Base-by-base conservation (phyloP, 2,113 vertebrate genomes). In the Scalopus aquaticus region DNA sequence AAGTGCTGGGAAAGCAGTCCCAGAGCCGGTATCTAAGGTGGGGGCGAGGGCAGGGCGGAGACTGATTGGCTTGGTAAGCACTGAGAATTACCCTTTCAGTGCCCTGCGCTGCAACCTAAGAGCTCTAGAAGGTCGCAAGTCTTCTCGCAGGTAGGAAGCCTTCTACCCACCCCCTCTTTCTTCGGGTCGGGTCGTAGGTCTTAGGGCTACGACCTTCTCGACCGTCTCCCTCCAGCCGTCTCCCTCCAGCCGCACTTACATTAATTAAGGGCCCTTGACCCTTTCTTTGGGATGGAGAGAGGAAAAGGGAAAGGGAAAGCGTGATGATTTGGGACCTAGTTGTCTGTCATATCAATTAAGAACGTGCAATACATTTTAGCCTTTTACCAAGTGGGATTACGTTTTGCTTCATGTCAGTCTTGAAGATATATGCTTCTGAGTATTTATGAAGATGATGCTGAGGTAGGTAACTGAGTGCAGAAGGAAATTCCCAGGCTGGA, bases 81-180 rank as follows among this genome's bases (percentile, higher is more conserved):
- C n/a, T 2, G 1, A 4, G 0, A 0, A 1, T 4, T 2, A 35
- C 1, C 0, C 4, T 3, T 3, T 0, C 3, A 35, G 4, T 84
- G 42, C 3, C 0, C 1, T 1, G 49, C 12, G 1, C 20, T 2
- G 70, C 20, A 2, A 17, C 19, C 1, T 30, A 13, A 0, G 2
- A 0, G 15, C 5, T 35, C 9, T 3, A 6, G n/a, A 26, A 7
- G 2, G 16, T 10, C 10, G n/a, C 26, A 28, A 24, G 54, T 26
- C 12, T 51, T 51, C 46, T 67, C 15, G 37, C 84, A 97, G 96
- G 96, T 96, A 97, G 80, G 97, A 65, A 96, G 72, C 42, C 46
- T 46, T 19, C 13, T 26, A 51, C 15, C 49, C 49, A 51, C 13
- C 13, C 16, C 49, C 49, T 51, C 49, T 51, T 16, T 17, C 49